A percentile compares a stretch with the other conserved stretches of the same genome.
These are phyloP conservation scores for Distichodus sexfasciatus DNA, from an alignment of 2,797 vertebrate species.

Conservation along the genomic window DNA sequence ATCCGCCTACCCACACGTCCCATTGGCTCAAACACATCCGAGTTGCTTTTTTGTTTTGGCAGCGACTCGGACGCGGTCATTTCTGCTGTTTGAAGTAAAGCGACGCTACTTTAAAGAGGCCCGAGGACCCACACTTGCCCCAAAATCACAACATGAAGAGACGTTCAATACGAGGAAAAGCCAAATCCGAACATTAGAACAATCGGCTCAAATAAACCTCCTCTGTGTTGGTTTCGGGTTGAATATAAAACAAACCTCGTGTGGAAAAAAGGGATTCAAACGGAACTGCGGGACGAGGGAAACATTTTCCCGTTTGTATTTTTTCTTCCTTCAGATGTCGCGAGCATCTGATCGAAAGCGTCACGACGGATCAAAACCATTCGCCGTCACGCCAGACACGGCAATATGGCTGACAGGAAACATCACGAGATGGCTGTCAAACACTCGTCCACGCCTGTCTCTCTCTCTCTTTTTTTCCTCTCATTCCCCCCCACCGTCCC, in stretches of 20 bases:
- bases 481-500: too few species aligned
- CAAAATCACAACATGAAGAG: neutral
- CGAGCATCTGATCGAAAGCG: neutral
- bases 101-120: neutral
- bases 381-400: conserved; percentile 53
- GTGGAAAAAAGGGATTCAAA: neutral
- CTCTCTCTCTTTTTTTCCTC: conserved; percentile 16
- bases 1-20: neutral
- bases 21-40: neutral
- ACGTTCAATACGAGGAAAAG: neutral
- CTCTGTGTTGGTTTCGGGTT: too few species aligned
- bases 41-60: conserved; percentile 12
- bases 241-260: too few species aligned
- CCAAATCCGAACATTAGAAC: neutral
- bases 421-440: conserved; percentile 40
- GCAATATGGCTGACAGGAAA: conserved; percentile 59
- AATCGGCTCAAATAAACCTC: neutral
- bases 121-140: neutral
- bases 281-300: neutral
- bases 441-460: conserved; percentile 15
- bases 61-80: neutral
- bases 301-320: too few species aligned
- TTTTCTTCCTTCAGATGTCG: neutral
- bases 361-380: conserved; percentile 47
- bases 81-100: neutral